Base-by-base conservation (phyloP, 2,797 vertebrate species). In the Ambastaia sidthimunki region DNA sequence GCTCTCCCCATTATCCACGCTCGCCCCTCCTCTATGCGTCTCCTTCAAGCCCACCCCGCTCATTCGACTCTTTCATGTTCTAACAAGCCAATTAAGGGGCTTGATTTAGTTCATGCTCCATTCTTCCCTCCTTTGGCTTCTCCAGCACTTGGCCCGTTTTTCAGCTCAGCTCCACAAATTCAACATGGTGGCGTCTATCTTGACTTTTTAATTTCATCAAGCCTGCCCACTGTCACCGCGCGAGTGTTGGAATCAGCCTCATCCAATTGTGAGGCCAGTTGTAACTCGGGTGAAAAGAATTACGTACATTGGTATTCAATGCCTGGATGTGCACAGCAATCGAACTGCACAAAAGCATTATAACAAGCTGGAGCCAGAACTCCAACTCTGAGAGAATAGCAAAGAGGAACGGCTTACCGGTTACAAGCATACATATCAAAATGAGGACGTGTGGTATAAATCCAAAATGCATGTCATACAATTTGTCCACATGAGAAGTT, bases 21-120 rank as follows among this genome's bases (percentile, higher is more conserved):
- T 75, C 48, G 57, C 69, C 80, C 73, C 80, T 59, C 68, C 80
- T 74, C 80, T 66, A 80, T 72, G 67, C 71, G 72, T 76, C 80
- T 70, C 69, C 85, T 84, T 85, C 87, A 85, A 83, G 82, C 84
- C 82, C 77, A 85, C 80, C 74, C 73, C 60, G 85, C 78, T 83
- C 83, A 82, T 69, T 73, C 82, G 78, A 78, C 62, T 78, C 85
- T 87, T 87, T 88, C 86, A 88, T 87, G 82, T 87, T 87, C 83
- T 88, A 89, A 91, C 88, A 91, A 89, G 87, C 85, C 88, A 89
- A 91, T 91, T 89, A 91, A 86, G 81, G 80, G 69, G 74, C 80
- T 85, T 83, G 84, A 89, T 87, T 88, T 84, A 79, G 74, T 80
- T 85, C 69, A 48, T 77, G 78, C 52, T 87, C 68, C 59, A 80